Evolutionary conservation across 2,888 invertebrate species (phyloP).

Genomic region (Lasioglossum lativentre): DNA sequence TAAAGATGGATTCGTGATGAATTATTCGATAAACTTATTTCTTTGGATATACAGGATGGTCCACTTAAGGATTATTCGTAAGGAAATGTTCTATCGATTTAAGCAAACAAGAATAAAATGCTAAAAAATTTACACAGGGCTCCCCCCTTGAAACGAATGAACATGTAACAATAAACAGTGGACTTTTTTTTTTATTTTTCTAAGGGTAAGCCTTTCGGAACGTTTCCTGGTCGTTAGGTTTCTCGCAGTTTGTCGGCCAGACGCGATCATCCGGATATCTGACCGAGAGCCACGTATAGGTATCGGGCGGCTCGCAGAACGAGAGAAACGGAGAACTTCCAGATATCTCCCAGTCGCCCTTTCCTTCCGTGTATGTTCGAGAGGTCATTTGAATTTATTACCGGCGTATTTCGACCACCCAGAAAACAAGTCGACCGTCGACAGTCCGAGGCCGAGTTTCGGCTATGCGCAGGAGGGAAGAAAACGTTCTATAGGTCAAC

Average conservation of each 20-base stretch:
- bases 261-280: constrained; percentile 21
- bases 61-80: no score
- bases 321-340: constrained; percentile 31
- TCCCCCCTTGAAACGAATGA: no score
- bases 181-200: no score
- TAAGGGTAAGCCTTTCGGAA: no score
- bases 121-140: no score
- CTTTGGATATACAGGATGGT: no score
- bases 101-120: no score
- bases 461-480: constrained; percentile 60
- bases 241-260: constrained; percentile 18
- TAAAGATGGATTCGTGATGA: no score
- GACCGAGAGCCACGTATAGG: constrained; percentile 31
- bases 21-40: no score
- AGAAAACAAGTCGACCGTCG: constrained; percentile 64
- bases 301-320: constrained; percentile 15
- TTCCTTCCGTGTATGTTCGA: constrained; percentile 61
- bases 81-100: no score
- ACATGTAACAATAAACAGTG: no score
- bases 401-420: constrained; percentile 70
- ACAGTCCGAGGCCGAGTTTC: constrained; percentile 67
- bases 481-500: constrained; percentile 76
- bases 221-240: neutral
- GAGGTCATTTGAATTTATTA: constrained; percentile 67
- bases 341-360: constrained; percentile 37